These are phyloP conservation scores for Drosophila kanekoi DNA, from an alignment of 2,888 invertebrate genomes.

Conservation along the genomic window DNA sequence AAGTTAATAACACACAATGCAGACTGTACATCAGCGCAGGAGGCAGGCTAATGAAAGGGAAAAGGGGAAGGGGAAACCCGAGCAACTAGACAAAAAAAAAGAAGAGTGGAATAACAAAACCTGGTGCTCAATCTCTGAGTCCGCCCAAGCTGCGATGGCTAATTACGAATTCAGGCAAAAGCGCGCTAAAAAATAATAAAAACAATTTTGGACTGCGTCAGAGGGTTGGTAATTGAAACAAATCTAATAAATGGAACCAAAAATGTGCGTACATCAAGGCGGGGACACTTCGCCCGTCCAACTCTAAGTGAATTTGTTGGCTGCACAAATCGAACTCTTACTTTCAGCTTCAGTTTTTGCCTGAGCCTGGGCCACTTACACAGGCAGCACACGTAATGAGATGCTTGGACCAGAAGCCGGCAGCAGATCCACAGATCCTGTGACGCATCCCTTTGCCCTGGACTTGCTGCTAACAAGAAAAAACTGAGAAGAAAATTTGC, in stretches of 20 bases:
- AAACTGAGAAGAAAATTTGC: slow-evolving; percentile 73
- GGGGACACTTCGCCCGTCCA: background rate
- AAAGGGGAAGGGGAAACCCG: too few relatives aligned
- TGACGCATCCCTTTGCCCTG: slow-evolving; percentile 45
- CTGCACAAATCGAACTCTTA: slow-evolving; percentile 76
- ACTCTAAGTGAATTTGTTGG: slow-evolving; percentile 69
- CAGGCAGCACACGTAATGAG: slow-evolving; percentile 69
- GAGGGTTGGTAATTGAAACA: slow-evolving; percentile 72
- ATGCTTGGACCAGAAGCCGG: slow-evolving; percentile 41
- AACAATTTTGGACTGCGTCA: slow-evolving; percentile 35
- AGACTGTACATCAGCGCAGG: slow-evolving; percentile 3
- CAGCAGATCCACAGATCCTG: slow-evolving; percentile 35
- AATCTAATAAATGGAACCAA: slow-evolving; percentile 83
- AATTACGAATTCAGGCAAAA: slow-evolving; percentile 73
- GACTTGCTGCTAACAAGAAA: slow-evolving; percentile 59
- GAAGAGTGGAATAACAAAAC: slow-evolving; percentile 29
- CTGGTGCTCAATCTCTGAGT: slow-evolving; percentile 35
- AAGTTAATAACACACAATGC: slow-evolving; percentile 14
- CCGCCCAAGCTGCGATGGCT: slow-evolving; percentile 28
- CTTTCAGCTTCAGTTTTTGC: slow-evolving; percentile 32
- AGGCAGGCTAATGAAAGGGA: slow-evolving; percentile 4
- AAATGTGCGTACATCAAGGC: slow-evolving; percentile 77
- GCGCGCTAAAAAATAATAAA: slow-evolving; percentile 52
- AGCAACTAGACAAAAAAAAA: slow-evolving; percentile 1
- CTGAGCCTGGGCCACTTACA: slow-evolving; percentile 38